These are phyloP conservation scores for Drosophila kurseongensis DNA, from an alignment of 1,140 invertebrate species.

Conservation along the genomic window DNA sequence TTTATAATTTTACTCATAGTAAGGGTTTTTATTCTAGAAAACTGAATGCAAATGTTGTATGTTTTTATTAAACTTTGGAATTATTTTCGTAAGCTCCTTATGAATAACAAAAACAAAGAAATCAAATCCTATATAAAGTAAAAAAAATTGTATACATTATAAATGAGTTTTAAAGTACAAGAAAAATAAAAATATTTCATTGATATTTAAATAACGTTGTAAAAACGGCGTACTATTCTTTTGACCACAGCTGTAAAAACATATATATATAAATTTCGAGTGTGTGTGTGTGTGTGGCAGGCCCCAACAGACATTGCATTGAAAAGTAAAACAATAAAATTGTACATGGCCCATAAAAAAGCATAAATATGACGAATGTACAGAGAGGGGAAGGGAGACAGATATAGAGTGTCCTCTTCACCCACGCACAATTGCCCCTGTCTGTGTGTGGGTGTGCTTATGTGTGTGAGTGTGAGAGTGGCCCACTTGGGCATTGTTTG, in stretches of 20 bases:
- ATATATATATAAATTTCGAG: not conserved
- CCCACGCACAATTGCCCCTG: conserved; percentile 46
- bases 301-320: conserved; percentile 42
- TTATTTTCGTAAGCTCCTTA: too few species aligned
- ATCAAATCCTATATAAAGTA: too few species aligned
- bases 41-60: too few species aligned
- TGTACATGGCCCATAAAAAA: conserved; percentile 75
- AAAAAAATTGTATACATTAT: too few species aligned
- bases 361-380: conserved; percentile 70
- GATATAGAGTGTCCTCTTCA: conserved; percentile 12
- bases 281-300: conserved; percentile 7
- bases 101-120: too few species aligned
- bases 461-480: conserved; percentile 24
- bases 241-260: not conserved
- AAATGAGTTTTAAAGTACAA: too few species aligned
- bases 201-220: too few species aligned
- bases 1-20: too few species aligned
- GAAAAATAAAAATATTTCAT: too few species aligned
- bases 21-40: too few species aligned
- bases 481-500: conserved; percentile 70
- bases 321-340: conserved; percentile 77
- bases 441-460: conserved; percentile 6
- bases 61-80: not conserved
- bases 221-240: not conserved
- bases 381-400: not conserved